These are phyloP conservation scores for Lacanobia wlatinum DNA, from an alignment of 2,888 invertebrate genomes.

Conservation along the genomic window DNA sequence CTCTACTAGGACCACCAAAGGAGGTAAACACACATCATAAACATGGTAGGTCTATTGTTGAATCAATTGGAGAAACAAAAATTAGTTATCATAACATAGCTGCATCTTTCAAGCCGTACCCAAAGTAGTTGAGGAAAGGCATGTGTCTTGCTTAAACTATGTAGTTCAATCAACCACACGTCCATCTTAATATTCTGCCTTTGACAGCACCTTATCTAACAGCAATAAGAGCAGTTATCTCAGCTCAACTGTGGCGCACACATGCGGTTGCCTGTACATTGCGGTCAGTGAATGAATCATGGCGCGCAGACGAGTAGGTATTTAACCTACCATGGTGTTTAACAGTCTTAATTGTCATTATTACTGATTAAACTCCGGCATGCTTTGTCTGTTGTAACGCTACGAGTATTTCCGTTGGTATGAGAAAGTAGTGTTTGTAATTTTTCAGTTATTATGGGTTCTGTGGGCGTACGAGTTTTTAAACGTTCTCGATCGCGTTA, in stretches of 20 bases:
- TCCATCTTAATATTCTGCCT: background rate
- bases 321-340: conserved; percentile 47
- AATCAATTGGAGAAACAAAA: too few species aligned
- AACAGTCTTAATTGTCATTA: conserved; percentile 57
- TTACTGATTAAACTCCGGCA: conserved; percentile 39
- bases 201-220: background rate
- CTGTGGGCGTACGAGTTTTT: too few species aligned
- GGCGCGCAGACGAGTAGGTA: conserved; percentile 32
- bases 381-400: conserved; percentile 20
- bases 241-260: conserved; percentile 7
- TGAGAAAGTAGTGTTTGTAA: background rate
- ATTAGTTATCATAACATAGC: too few species aligned
- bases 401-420: conserved; percentile 18
- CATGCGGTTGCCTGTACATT: conserved; percentile 18
- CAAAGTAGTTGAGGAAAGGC: background rate
- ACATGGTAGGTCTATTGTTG: too few species aligned
- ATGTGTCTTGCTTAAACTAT: conserved; percentile 1
- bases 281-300: conserved; percentile 58
- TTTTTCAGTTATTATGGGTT: background rate
- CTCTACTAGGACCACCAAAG: too few species aligned
- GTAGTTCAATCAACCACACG: conserved; percentile 5
- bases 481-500: too few species aligned
- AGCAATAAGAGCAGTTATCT: background rate
- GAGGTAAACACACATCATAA: too few species aligned
- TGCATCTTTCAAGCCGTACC: background rate